Evolutionary conservation across 2,797 vertebrate species (phyloP).

Genomic region (Fistularia tabacaria): DNA sequence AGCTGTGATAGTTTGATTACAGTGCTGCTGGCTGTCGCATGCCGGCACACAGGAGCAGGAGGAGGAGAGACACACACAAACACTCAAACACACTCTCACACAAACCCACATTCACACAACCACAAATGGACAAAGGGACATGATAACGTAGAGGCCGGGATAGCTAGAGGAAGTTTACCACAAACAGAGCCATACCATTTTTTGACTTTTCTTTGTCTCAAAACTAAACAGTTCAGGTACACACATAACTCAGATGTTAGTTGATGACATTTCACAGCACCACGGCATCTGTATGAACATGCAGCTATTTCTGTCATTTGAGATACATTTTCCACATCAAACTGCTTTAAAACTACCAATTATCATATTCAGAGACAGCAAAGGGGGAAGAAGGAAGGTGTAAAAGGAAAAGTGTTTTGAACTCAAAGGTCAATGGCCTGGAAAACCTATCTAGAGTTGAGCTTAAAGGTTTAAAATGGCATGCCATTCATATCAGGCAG

Average conservation of each 20-base stretch:
- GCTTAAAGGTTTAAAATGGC: no score
- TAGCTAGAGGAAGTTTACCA: background rate
- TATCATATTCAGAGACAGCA: slow-evolving; percentile 55
- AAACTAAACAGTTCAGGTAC: slow-evolving; percentile 46
- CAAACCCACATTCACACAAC: slow-evolving; percentile 5
- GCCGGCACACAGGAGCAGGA: slow-evolving; percentile 49
- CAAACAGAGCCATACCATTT: no score
- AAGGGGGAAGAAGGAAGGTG: background rate
- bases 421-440: background rate
- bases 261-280: slow-evolving; percentile 30
- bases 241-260: slow-evolving; percentile 41
- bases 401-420: background rate
- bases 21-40: slow-evolving; percentile 72
- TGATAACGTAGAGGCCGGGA: background rate
- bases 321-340: slow-evolving; percentile 62
- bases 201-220: slow-evolving; percentile 5
- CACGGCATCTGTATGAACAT: slow-evolving; percentile 46
- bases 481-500: no score
- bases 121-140: slow-evolving; percentile 13
- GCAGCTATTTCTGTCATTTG: slow-evolving; percentile 53
- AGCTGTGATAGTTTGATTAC: slow-evolving; percentile 93
- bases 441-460: no score
- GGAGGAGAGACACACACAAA: slow-evolving; percentile 8
- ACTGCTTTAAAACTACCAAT: slow-evolving; percentile 61
- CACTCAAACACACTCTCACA: slow-evolving; percentile 15